phyloP scores from a whole-genome alignment of 2,113 vertebrate species.

The Chloebia gouldiae region DNA sequence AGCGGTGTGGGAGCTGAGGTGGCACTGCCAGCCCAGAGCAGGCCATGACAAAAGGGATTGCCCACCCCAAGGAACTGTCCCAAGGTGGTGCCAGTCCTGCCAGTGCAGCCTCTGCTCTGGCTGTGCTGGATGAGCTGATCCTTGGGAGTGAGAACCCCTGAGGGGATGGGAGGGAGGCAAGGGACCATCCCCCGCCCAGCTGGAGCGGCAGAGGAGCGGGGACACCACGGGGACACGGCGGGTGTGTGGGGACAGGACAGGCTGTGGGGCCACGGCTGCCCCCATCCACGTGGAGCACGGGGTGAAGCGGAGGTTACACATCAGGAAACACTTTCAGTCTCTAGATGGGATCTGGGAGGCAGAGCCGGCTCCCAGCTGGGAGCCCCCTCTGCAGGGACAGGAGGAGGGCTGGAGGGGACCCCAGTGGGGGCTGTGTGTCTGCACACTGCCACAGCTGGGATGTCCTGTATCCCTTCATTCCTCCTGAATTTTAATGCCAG shows the following conservation, averaged over 20 bases:
- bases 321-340: neutral
- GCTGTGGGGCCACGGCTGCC: neutral
- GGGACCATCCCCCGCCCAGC: fast-evolving
- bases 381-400: fast-evolving
- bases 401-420: neutral
- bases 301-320: neutral
- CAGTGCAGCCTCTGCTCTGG: neutral
- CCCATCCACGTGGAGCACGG: fast-evolving
- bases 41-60: fast-evolving
- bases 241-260: neutral
- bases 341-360: neutral
- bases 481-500: neutral
- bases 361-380: neutral
- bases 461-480: neutral
- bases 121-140: neutral
- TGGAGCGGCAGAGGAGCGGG: neutral
- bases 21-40: neutral
- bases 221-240: fast-evolving
- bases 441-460: fast-evolving
- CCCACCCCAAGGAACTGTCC: neutral
- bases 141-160: neutral
- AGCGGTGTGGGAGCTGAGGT: neutral
- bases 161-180: too few species aligned
- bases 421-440: neutral
- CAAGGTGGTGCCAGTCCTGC: fast-evolving